Base-by-base conservation (phyloP, 2,888 invertebrate species). In the Stenolophus ochropezus region DNA sequence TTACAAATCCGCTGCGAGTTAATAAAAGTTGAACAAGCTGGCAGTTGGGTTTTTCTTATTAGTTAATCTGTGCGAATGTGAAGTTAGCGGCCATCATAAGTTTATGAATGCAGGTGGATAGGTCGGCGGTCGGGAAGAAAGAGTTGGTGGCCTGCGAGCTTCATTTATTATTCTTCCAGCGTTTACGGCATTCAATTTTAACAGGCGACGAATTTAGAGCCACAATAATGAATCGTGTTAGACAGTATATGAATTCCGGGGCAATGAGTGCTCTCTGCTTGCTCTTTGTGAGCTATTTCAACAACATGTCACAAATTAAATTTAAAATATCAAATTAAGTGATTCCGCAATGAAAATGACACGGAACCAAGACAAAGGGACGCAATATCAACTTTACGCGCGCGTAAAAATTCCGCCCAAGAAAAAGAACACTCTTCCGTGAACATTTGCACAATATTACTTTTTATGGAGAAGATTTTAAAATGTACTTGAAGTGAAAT, bases 111-210 rank as follows among this genome's bases (percentile, higher is more conserved):
- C 56, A 56, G 56, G 56, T 21, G 56, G 56, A 56, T 56, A 56
- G 56, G 56, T 20, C 21, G 4, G 33, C 8, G 11, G 8, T 11
- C 3, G 11, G 33, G 33, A n/a, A 42, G 33, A 42, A 56, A 56
- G 56, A 20, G 56, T 53, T 18, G 11, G 18, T 20, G 56, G 20
- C 11, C 3, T 8, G 56, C 8, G 20, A 20, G 56, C 18, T 8
- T 47, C 74, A 75, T 75, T 74, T 81, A 81, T 74, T 81, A 81
- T 81, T 81, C 81, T 61, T 75, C 61, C 27, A 81, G 20, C 81
- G 81, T 81, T 75, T 81, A 75, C 33, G 61, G 61, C 75, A 81
- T 81, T 81, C 74, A 81, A 81, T 81, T 81, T 81, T 75, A 81
- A 81, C 81, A 65, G 75, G 81, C 61, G 58, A 47, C 16, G 65